Evolutionary conservation across 2,113 vertebrate genomes (phyloP).

Genomic region (Stictonetta naevosa): DNA sequence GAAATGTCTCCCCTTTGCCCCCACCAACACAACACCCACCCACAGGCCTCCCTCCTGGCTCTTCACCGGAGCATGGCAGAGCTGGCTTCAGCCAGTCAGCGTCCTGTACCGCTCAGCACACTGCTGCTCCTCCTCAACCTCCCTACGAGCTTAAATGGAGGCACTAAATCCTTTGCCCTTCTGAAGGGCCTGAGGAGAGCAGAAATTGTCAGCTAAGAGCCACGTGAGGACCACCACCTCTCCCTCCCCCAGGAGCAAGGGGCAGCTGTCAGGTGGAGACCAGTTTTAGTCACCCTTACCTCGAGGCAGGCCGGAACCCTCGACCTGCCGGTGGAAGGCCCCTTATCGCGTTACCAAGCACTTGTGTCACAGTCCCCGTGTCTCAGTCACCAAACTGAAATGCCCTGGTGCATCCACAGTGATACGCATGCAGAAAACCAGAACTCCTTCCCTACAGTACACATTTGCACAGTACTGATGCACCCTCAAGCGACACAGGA

Average conservation of each 20-base stretch:
- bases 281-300: slow-evolving; percentile 19
- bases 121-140: not conserved
- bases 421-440: not conserved
- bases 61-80: not conserved
- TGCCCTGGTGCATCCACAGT: not conserved
- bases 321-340: slow-evolving; percentile 23
- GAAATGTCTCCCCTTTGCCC: not conserved
- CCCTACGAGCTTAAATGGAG: not conserved
- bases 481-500: accelerated
- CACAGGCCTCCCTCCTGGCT: not conserved
- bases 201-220: not conserved
- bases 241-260: not conserved
- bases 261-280: slow-evolving; percentile 27
- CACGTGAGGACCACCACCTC: not conserved
- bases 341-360: slow-evolving; percentile 4
- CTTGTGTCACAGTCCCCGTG: not conserved
- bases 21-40: not conserved
- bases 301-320: slow-evolving; percentile 21
- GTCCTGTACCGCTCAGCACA: not conserved
- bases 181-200: not conserved
- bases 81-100: not conserved
- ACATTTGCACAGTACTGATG: not conserved
- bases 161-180: not conserved
- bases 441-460: not conserved
- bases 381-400: not conserved